phyloP scores from a whole-genome alignment of 2,888 invertebrate genomes.

The Drosophila stalkeri region DNA sequence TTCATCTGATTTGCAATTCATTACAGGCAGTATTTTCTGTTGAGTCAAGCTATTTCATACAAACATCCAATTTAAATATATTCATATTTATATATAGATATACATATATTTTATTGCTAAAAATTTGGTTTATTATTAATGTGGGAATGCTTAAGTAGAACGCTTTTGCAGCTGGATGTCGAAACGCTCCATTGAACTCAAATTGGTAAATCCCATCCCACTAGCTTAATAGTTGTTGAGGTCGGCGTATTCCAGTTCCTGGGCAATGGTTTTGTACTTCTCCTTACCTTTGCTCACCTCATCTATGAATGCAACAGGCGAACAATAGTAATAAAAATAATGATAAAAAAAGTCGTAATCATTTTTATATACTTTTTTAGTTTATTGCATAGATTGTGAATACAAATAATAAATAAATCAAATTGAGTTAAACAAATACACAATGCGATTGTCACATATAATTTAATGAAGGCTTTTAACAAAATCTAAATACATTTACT shows the following conservation, averaged over 20 bases:
- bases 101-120: conserved; percentile 44
- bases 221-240: conserved; percentile 88
- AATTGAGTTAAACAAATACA: conserved; percentile 82
- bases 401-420: conserved; percentile 68
- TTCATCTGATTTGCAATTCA: conserved; percentile 4
- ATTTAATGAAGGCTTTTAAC: conserved; percentile 48
- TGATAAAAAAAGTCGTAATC: conserved; percentile 2
- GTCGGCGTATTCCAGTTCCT: conserved; percentile 99
- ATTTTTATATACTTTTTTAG: conserved; percentile 46
- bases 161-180: conserved; percentile 42
- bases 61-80: conserved; percentile 16
- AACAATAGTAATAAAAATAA: conserved; percentile 83
- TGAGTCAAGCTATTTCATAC: conserved; percentile 14
- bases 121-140: conserved; percentile 49
- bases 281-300: conserved; percentile 96
- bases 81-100: conserved; percentile 22
- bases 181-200: conserved; percentile 38
- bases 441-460: conserved; percentile 66
- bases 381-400: conserved; percentile 71
- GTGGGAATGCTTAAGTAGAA: conserved; percentile 58
- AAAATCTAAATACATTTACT: conserved; percentile 54
- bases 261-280: conserved; percentile 98
- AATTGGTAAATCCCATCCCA: conserved; percentile 51
- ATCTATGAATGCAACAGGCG: conserved; percentile 87
- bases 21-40: conserved; percentile 50